These are phyloP conservation scores for Hassar affinis DNA, from an alignment of 2,113 vertebrate genomes.

Conservation along the genomic window DNA sequence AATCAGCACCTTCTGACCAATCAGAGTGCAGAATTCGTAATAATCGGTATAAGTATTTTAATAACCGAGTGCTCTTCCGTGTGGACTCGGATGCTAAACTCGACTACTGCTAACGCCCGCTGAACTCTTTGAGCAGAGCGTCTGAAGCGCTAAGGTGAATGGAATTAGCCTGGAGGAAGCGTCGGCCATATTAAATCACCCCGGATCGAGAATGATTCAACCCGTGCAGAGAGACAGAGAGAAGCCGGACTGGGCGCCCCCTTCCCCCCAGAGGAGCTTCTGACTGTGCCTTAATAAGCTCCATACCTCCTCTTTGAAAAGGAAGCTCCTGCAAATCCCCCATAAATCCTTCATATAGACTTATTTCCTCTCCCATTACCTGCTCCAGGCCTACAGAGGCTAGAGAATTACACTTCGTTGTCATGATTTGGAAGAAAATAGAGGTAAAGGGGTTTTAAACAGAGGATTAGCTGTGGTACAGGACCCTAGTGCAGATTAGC, in stretches of 20 bases:
- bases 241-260: background rate
- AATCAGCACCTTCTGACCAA: background rate
- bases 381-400: background rate
- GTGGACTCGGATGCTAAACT: background rate
- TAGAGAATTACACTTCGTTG: background rate
- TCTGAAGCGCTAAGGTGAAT: conserved; percentile 48
- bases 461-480: background rate
- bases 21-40: background rate
- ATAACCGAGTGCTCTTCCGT: background rate
- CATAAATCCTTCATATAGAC: conserved; percentile 42
- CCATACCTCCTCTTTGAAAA: conserved; percentile 58
- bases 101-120: conserved; percentile 35
- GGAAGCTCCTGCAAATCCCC: conserved; percentile 42
- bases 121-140: conserved; percentile 38
- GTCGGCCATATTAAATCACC: conserved; percentile 67
- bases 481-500: background rate
- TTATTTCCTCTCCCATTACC: conserved; percentile 33
- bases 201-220: conserved; percentile 47
- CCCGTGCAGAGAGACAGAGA: conserved; percentile 31
- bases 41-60: background rate
- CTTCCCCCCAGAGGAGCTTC: conserved; percentile 16
- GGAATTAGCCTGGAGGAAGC: conserved; percentile 57
- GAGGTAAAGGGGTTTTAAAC: background rate
- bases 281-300: conserved; percentile 62
- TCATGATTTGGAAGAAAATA: background rate